A percentile compares a stretch with the other conserved stretches of the same genome.
Evolutionary conservation across 2,797 vertebrate genomes (phyloP).

Genomic region (Squalus acanthias): DNA sequence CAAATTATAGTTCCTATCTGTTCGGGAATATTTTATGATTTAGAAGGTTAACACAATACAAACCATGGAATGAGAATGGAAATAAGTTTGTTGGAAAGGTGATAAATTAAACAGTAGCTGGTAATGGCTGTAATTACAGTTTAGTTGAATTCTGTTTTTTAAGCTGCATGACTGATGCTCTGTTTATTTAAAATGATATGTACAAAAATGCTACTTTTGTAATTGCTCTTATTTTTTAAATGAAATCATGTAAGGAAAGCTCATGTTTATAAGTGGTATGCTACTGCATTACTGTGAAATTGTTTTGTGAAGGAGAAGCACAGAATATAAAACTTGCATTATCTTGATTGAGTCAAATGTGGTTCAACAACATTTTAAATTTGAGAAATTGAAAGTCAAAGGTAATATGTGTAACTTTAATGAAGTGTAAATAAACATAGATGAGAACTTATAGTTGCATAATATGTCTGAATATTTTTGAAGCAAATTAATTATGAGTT

Average conservation of each 20-base stretch:
- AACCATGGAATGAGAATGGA: neutral
- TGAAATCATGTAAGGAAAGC: neutral
- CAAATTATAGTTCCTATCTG: neutral
- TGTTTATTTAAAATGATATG: neutral
- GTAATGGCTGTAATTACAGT: neutral
- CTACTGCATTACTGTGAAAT: neutral
- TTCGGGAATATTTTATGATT: neutral
- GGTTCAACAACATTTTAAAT: neutral
- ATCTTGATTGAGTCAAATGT: neutral
- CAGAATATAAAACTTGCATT: neutral
- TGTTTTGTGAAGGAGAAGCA: neutral
- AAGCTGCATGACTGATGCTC: neutral
- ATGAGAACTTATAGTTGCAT: neutral
- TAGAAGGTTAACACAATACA: neutral
- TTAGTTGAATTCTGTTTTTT: neutral
- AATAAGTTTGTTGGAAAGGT: neutral
- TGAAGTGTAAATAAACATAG: neutral
- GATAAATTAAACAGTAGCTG: neutral
- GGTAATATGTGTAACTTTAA: slow-evolving; percentile 22
- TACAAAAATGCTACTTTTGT: neutral
- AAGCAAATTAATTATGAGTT: neutral
- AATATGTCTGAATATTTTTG: neutral
- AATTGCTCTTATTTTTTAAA: neutral
- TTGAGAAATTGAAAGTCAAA: neutral
- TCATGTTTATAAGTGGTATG: neutral